Evolutionary conservation across 1,140 invertebrate species (phyloP), one percentile per base, ranked within the genome.

Genomic region (Aleiodes sp.): DNA sequence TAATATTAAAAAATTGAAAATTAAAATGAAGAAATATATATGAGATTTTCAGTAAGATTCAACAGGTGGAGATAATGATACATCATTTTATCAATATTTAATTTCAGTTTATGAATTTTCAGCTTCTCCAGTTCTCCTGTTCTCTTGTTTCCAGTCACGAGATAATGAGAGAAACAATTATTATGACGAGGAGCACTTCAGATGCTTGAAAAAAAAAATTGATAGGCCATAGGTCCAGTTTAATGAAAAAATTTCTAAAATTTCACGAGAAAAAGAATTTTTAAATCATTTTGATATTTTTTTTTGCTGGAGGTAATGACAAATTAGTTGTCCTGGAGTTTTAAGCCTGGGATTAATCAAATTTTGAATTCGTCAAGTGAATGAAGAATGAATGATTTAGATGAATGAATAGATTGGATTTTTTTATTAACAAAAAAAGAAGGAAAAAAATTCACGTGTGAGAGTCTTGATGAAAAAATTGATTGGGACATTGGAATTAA

Each of bases 1-100:
- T 70, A 76, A 14, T 43, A 68, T 70, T 31, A 33, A 31, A 57
- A n/a, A n/a, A n/a, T n/a, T n/a, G n/a, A n/a, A n/a, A n/a, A n/a
- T n/a, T n/a, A n/a, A n/a, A n/a, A n/a, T n/a, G n/a, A n/a, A n/a
- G n/a, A n/a, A n/a, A n/a, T n/a, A n/a, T n/a, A n/a, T n/a, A n/a
- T n/a, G n/a, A n/a, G n/a, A n/a, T n/a, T 65, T 70, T 46, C 63
- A 52, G 46, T 52, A 7, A 21, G 46, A 24, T 16, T 52, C 46
- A 16, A 52, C 46, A 52, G 46, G 46, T 52, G 46, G 21, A 52
- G 46, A 21, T 21, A 24, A 52, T 52, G 46, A 16, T 3, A 52
- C 7, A 52, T 52, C 8, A 24, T 12, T 52, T 52, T 52, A 52
- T 52, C 21, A 52, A 24, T 52, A 52, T 12, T 52, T 52, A 52